phyloP scores from a whole-genome alignment of 2,888 invertebrate genomes.

The Villa cingulata region DNA sequence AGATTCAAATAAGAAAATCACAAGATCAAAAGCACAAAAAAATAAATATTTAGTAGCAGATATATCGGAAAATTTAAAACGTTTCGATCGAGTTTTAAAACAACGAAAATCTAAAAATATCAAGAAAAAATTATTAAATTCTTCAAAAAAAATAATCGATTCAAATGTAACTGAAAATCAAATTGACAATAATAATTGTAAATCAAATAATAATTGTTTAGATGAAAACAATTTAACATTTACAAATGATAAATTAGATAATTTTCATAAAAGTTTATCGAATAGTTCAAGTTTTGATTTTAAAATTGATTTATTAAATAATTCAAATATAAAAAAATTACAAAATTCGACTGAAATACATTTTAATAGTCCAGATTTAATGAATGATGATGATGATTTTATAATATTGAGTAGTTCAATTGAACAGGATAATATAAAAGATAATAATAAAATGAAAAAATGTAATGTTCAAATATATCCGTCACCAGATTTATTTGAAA shows the following conservation, averaged over 20 bases:
- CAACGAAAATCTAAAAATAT: not conserved
- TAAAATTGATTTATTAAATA: conserved; percentile 4
- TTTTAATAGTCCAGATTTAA: not conserved
- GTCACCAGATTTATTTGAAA: conserved; percentile 8
- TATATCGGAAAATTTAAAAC: conserved; percentile 1
- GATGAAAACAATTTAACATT: not conserved
- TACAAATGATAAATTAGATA: too few relatives aligned
- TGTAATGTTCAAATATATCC: conserved; percentile 1
- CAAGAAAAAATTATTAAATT: too few relatives aligned
- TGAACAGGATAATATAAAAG: not conserved
- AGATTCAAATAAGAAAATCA: not conserved
- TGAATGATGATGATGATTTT: conserved; percentile 3
- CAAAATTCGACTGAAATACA: conserved; percentile 5
- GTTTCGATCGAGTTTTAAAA: not conserved
- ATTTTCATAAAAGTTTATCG: not conserved
- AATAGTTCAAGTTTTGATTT: not conserved
- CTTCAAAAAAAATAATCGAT: too few relatives aligned
- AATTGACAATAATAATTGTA: not conserved
- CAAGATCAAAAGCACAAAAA: conserved; percentile 9
- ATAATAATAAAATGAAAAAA: not conserved
- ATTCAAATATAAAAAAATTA: not conserved
- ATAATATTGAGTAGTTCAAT: conserved; percentile 7
- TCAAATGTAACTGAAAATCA: not conserved
- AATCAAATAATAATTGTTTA: not conserved
- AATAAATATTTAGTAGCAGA: conserved; percentile 13